phyloP scores from a whole-genome alignment of 2,797 vertebrate species.

The Benthosema pterotum region DNA sequence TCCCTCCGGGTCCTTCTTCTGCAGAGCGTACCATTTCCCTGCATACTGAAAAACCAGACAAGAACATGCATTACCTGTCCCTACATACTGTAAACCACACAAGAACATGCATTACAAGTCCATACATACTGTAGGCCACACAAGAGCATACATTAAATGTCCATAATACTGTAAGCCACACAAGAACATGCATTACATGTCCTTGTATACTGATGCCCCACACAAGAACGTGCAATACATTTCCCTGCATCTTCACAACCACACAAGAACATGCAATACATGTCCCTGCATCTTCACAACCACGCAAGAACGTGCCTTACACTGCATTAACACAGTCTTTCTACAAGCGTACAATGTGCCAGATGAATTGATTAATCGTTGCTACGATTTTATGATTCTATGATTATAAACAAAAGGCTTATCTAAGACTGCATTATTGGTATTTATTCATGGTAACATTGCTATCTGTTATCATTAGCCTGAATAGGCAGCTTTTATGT shows the following conservation, averaged over 20 bases:
- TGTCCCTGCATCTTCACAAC: slow-evolving; percentile 80
- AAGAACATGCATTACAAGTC: slow-evolving; percentile 33
- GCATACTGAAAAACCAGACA: slow-evolving; percentile 72
- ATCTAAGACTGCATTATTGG: too few relatives aligned
- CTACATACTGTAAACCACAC: slow-evolving; percentile 76
- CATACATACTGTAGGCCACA: slow-evolving; percentile 78
- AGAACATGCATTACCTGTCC: slow-evolving; percentile 50
- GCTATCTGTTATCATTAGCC: too few relatives aligned
- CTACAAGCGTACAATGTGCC: too few relatives aligned
- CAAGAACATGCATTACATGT: neutral
- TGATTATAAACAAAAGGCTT: too few relatives aligned
- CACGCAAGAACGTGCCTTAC: neutral
- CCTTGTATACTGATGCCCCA: too few relatives aligned
- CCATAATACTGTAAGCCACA: slow-evolving; percentile 75
- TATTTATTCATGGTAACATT: too few relatives aligned
- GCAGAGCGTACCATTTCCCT: slow-evolving; percentile 85
- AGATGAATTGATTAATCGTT: too few relatives aligned
- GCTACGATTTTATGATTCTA: too few relatives aligned
- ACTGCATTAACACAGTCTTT: too few relatives aligned
- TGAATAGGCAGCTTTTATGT: too few relatives aligned
- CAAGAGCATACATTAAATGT: neutral
- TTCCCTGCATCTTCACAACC: slow-evolving; percentile 80
- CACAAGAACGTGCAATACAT: slow-evolving; percentile 87
- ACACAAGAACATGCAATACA: slow-evolving; percentile 47
- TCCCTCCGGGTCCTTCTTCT: slow-evolving; percentile 87